These are phyloP conservation scores for Margarornis squamiger DNA, from an alignment of 2,797 vertebrate species.

Conservation along the genomic window DNA sequence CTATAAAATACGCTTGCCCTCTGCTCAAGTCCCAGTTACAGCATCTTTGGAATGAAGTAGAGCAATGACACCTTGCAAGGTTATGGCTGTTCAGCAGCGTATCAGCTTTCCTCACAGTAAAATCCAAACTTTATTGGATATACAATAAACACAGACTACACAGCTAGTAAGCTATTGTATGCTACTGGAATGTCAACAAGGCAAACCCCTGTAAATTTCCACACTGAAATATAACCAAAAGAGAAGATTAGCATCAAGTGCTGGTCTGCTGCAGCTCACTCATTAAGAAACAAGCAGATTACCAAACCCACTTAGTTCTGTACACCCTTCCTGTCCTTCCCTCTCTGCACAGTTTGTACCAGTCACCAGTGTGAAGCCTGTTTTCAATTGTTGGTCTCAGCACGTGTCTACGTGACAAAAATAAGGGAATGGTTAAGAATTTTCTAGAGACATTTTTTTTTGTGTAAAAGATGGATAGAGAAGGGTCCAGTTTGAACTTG, in stretches of 20 bases:
- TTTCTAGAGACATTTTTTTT: not conserved
- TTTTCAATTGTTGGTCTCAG: not conserved
- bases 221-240: not conserved
- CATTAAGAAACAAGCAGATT: not conserved
- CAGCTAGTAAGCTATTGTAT: not conserved
- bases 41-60: not conserved
- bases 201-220: not conserved
- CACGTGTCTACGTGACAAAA: not conserved
- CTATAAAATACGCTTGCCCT: not conserved
- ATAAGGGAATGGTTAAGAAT: not conserved
- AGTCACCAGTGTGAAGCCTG: not conserved
- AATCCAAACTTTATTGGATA: not conserved
- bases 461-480: not conserved
- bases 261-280: not conserved
- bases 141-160: not conserved
- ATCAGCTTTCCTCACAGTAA: not conserved
- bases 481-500: not conserved
- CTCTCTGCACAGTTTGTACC: too few relatives aligned
- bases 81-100: not conserved
- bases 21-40: not conserved
- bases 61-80: not conserved
- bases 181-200: not conserved
- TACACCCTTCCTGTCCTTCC: not conserved
- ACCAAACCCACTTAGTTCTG: not conserved
- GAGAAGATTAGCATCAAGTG: not conserved